Evolutionary conservation across 2,113 vertebrate genomes (phyloP).

Genomic region (Aix galericulata): DNA sequence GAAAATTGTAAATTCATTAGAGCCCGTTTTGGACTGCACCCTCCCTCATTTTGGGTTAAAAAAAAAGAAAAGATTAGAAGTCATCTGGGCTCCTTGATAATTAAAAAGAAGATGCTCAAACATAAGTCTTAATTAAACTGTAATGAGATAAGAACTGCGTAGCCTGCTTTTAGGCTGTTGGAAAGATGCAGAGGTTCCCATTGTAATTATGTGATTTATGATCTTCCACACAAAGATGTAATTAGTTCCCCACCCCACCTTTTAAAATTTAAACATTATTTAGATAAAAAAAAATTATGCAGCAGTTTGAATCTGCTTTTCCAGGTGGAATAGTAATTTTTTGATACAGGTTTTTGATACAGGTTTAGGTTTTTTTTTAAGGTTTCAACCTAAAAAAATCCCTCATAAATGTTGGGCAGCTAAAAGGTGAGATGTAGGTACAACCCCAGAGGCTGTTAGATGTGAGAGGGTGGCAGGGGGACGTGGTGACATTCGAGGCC

Average conservation of each 20-base stretch:
- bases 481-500: neutral
- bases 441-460: neutral
- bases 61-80: constrained; percentile 75
- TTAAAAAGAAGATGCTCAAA: constrained; percentile 86
- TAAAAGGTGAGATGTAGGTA: neutral
- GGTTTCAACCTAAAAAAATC: neutral
- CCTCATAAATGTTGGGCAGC: neutral
- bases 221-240: constrained; percentile 76
- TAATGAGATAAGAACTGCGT: constrained; percentile 86
- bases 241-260: constrained; percentile 61
- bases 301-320: neutral
- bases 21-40: constrained; percentile 34
- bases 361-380: neutral
- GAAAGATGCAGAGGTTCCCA: constrained; percentile 66
- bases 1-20: constrained; percentile 78
- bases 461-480: fast-evolving
- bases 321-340: neutral
- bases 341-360: neutral
- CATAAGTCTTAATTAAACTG: constrained; percentile 93
- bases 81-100: constrained; percentile 82
- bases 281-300: neutral
- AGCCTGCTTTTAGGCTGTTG: constrained; percentile 38
- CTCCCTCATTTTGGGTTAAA: constrained; percentile 20
- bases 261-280: constrained; percentile 63
- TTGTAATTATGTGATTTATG: constrained; percentile 86